phyloP scores from a whole-genome alignment of 2,888 invertebrate genomes.

The Phlogophora meticulosa region DNA sequence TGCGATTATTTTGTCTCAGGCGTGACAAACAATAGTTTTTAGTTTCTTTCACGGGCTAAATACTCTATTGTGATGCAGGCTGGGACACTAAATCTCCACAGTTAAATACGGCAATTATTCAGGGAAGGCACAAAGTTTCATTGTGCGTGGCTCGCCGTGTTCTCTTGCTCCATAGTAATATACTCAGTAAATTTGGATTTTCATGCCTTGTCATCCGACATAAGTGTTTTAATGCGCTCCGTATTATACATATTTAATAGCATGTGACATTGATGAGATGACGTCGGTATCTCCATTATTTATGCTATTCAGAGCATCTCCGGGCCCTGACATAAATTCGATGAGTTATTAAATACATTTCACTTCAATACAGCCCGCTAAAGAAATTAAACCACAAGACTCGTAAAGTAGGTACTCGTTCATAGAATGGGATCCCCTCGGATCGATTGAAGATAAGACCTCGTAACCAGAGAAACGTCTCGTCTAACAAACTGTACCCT shows the following conservation, averaged over 20 bases:
- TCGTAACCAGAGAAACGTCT: conserved; percentile 82
- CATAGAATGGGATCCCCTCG: conserved; percentile 82
- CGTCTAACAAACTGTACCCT: conserved; percentile 74
- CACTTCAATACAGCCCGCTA: conserved; percentile 44
- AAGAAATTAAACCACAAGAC: conserved; percentile 71
- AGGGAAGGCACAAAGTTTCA: conserved; percentile 83
- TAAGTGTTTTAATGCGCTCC: conserved; percentile 82
- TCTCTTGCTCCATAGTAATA: conserved; percentile 75
- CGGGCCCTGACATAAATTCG: conserved; percentile 39
- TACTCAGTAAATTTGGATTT: conserved; percentile 86
- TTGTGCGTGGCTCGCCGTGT: conserved; percentile 79
- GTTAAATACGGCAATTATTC: conserved; percentile 89
- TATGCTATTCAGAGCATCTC: conserved; percentile 61
- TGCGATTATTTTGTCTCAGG: conserved; percentile 49
- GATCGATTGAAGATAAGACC: conserved; percentile 82
- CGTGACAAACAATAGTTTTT: conserved; percentile 75
- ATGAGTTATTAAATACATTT: conserved; percentile 56
- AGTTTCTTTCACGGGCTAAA: conserved; percentile 81
- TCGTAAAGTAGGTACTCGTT: conserved; percentile 76
- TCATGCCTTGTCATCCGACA: conserved; percentile 87
- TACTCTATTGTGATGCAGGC: conserved; percentile 79
- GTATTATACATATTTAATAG: conserved; percentile 78
- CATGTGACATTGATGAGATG: conserved; percentile 75
- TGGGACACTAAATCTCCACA: conserved; percentile 79
- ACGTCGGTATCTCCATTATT: conserved; percentile 64